Evolutionary conservation across 2,888 invertebrate genomes (phyloP).

Genomic region (Xestia sexstrigata): DNA sequence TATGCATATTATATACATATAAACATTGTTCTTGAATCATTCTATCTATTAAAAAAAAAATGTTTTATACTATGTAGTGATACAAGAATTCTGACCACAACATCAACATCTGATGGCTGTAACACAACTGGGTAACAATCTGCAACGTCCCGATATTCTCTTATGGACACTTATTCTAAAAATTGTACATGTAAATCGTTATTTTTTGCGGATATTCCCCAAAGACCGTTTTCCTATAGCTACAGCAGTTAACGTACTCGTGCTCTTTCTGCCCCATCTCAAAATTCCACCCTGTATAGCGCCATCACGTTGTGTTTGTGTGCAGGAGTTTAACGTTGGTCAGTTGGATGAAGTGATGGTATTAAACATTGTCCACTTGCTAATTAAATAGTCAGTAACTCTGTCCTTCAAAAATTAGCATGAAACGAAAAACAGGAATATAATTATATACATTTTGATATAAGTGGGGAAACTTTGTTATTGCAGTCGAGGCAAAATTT

Average conservation of each 20-base stretch:
- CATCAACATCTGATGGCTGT: too few species aligned
- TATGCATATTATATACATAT: too few species aligned
- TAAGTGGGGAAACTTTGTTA: too few species aligned
- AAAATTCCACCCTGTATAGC: neutral
- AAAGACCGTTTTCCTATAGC: neutral
- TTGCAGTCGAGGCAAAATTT: too few species aligned
- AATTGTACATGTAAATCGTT: neutral
- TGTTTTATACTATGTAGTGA: too few species aligned
- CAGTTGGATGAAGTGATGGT: neutral
- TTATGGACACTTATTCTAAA: neutral
- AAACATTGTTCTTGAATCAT: too few species aligned
- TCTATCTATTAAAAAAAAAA: too few species aligned
- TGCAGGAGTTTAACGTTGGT: neutral
- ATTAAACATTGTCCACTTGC: neutral
- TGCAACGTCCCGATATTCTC: neutral
- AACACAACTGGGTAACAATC: neutral
- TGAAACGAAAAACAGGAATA: neutral
- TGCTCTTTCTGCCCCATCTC: neutral
- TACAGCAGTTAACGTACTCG: neutral
- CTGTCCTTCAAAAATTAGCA: neutral
- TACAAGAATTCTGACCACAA: too few species aligned
- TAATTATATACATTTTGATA: too few species aligned
- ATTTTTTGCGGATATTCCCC: neutral
- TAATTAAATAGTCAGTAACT: slow-evolving; percentile 1
- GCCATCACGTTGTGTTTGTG: neutral